These are phyloP conservation scores for Clarias platycephalus DNA, from an alignment of 2,797 vertebrate genomes.

Conservation along the genomic window DNA sequence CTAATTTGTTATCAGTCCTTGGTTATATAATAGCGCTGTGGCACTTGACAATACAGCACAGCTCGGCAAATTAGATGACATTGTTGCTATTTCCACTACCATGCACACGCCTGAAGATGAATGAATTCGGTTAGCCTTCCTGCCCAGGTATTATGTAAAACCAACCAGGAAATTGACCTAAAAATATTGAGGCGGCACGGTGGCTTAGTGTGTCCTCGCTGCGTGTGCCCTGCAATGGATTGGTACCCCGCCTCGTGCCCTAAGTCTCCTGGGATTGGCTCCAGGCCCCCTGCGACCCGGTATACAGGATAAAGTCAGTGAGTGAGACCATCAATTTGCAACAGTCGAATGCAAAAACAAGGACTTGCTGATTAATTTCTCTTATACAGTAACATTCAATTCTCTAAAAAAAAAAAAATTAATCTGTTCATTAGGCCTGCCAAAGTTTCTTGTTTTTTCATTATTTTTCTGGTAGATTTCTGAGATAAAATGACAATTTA, in stretches of 20 bases:
- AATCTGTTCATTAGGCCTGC: not conserved
- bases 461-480: not conserved
- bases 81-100: not conserved
- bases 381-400: too few relatives aligned
- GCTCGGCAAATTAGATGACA: not conserved
- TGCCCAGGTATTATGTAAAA: not conserved
- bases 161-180: not conserved
- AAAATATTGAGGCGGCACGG: not conserved
- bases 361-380: not conserved
- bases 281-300: too few relatives aligned
- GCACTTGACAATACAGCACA: not conserved
- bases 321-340: not conserved
- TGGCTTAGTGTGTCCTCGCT: too few relatives aligned
- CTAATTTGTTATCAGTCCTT: slow-evolving; percentile 18
- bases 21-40: slow-evolving; percentile 2
- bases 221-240: too few relatives aligned
- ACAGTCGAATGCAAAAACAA: not conserved
- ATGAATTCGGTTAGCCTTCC: not conserved
- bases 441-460: not conserved
- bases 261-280: too few relatives aligned
- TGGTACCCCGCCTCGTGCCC: too few relatives aligned
- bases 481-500: not conserved
- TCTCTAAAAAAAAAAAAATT: too few relatives aligned
- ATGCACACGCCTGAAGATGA: not conserved
- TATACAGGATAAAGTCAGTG: too few relatives aligned